Evolutionary conservation across 2,113 vertebrate species (phyloP).

Genomic region (Sapayoa aenigma): DNA sequence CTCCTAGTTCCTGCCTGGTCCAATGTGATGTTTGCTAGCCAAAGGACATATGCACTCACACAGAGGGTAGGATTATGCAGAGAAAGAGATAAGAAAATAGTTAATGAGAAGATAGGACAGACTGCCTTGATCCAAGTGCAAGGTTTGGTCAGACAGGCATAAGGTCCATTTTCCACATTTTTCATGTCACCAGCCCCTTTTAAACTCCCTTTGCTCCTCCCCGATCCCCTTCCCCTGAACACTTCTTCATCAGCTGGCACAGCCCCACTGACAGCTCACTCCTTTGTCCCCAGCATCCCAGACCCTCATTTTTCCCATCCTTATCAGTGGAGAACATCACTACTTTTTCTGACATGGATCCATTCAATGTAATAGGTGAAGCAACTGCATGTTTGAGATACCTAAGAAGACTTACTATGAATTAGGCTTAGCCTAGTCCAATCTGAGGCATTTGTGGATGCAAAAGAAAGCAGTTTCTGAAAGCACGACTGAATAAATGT

Average conservation of each 20-base stretch:
- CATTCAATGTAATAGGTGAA: not conserved
- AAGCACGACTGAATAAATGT: not conserved
- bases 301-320: not conserved
- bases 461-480: not conserved
- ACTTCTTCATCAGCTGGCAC: not conserved
- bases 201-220: rapidly evolving
- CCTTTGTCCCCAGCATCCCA: not conserved
- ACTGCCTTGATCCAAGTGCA: not conserved
- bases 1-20: not conserved
- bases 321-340: not conserved
- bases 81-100: not conserved
- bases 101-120: not conserved
- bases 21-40: rapidly evolving
- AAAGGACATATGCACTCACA: not conserved
- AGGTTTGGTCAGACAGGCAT: rapidly evolving
- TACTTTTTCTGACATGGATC: not conserved
- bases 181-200: not conserved
- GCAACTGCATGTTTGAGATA: not conserved
- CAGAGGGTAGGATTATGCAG: not conserved
- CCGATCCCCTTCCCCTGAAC: not conserved
- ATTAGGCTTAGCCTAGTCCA: not conserved
- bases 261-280: not conserved
- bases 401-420: not conserved
- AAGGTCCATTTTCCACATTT: not conserved
- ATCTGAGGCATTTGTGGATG: not conserved